Evolutionary conservation across 2,113 vertebrate genomes (phyloP), one percentile per base, ranked within the genome.

Genomic region (Dicrurus megarhynchus): DNA sequence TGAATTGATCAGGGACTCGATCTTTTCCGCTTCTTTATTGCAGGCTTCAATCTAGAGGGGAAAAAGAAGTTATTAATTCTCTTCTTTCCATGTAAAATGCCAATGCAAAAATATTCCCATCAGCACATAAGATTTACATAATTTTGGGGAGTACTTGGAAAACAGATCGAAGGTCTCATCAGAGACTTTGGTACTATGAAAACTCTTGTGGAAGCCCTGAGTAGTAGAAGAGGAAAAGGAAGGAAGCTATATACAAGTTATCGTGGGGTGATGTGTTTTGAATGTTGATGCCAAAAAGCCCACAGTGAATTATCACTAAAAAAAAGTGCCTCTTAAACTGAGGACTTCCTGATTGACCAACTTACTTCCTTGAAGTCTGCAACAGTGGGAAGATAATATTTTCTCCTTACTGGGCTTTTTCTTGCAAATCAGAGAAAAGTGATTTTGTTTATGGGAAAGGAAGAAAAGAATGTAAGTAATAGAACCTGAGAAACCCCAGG

Each of bases 21-120:
- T 99, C 98, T 99, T 99, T 96, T 99, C 99, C 5, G 99, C 99
- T 96, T 99, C 99, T 95, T 99, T 99, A 92, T 99, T 99, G 98
- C 99, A 99, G 82, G 99, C 99, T 97, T 99, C 99, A 44, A 99
- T 98, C 99, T 99, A 97, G 57, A 65, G 22, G 13, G 26, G 2
- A 12, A 63, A 42, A 46, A 33, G 37, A 46, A 59, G 10, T 32
- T 44, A n/a, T 13, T 63, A 28, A 49, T 80, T 91, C 27, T 68
- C 22, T 59, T 78, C 30, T 50, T 55, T 39, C 21, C 86, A n/a
- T 2, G 10, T 44, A 37, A 91, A 67, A 77, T 20, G 16, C 6
- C 56, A 65, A 13, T 32, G 53, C 14, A 77, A 35, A 67, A 27
- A 13, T 57, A 53, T 39, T 69, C 50, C 46, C 27, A 39, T 35